These are phyloP conservation scores for Cariama cristata DNA, from an alignment of 2,113 vertebrate species.

Conservation along the genomic window DNA sequence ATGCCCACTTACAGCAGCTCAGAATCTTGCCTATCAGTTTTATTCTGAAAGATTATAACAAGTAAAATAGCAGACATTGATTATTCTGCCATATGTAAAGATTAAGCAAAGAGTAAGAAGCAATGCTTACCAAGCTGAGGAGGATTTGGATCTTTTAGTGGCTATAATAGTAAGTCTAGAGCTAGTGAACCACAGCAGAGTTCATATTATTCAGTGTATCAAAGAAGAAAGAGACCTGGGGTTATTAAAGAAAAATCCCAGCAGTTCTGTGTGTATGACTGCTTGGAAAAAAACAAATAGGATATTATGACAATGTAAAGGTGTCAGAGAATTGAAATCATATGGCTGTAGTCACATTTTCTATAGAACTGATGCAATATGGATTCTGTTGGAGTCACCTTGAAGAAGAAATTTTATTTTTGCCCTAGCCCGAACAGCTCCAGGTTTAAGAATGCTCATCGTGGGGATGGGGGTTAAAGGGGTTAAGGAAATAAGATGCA, in stretches of 20 bases:
- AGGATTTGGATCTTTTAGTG: conserved; percentile 14
- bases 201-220: background rate
- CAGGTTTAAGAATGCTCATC: background rate
- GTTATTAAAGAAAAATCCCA: background rate
- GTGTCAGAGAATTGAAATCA: background rate
- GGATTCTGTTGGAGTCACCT: background rate
- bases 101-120: background rate
- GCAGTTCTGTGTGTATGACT: background rate
- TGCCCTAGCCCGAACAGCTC: background rate
- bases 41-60: background rate
- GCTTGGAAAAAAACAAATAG: background rate
- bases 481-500: conserved; percentile 37
- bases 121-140: background rate
- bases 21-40: background rate
- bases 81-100: background rate
- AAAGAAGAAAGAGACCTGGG: background rate
- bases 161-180: background rate
- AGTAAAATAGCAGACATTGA: background rate
- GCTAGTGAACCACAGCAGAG: background rate
- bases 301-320: background rate
- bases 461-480: background rate
- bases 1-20: background rate
- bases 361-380: background rate
- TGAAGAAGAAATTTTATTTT: conserved; percentile 6
- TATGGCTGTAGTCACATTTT: background rate